Evolutionary conservation across 2,888 invertebrate genomes (phyloP), one percentile per base, ranked within the genome.

Genomic region (Caenorhabditis sp.): DNA sequence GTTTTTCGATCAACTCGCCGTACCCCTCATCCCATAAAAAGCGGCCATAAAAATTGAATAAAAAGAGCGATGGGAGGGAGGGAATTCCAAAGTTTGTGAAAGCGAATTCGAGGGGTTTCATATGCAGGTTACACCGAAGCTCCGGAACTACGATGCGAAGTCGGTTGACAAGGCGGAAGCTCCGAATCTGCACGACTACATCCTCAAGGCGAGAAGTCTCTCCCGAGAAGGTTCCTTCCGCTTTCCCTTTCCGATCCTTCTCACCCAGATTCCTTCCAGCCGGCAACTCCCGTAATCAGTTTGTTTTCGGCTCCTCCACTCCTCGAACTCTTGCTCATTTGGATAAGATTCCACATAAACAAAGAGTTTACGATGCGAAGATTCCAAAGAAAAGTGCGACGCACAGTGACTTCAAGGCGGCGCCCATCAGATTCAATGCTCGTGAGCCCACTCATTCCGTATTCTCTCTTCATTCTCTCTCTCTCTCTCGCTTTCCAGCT

Each of bases 291-390:
- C 56, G 70, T 9, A 61, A 48, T 15, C 55, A 62, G 15, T 71
- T 76, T 30, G 87, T 79, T 8, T 87, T 87, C 46, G 87, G 87
- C 17, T 85, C 85, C 7, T 87, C 85, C 35, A 87, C 87, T 17
- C 87, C 87, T 7, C 74, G 87, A 15, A 83, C 84, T 20, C 70
- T 87, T 13, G 81, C 84, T 15, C 85, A 87, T 74, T 55, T 79
- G 11, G 77, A 66, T 26, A 78, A 62, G 53, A 78, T 74, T 17
- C 78, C 78, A 5, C 58, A 58, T 11, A 68, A 74, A 26, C 74
- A 70, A 27, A 26, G 66, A 9, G 66, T 73, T 27, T 82, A 82
- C 43, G 78, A 82, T 48, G 82, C 79, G 8, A 78, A 78, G 13
- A 70, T 78, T 27, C 82, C 82, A 9, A 79, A 78, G 71, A 81